A percentile compares a stretch with the other conserved stretches of the same genome.
These are phyloP conservation scores for Armadillidium nasatum DNA, from an alignment of 1,140 invertebrate genomes.

Conservation along the genomic window DNA sequence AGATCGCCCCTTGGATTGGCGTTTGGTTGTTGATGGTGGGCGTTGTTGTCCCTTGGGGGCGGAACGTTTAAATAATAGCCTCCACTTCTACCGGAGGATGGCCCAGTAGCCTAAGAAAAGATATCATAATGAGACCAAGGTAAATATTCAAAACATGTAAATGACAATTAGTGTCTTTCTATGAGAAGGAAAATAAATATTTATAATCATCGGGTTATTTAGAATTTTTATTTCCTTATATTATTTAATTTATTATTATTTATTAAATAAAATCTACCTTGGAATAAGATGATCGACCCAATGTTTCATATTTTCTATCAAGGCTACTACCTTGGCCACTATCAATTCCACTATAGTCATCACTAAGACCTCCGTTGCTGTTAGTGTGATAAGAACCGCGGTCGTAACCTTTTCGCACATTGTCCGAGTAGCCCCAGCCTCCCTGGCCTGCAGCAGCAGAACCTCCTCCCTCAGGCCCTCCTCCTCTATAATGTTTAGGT, in stretches of 20 bases:
- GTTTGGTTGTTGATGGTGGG: slow-evolving; percentile 47
- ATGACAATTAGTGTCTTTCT: too few species aligned
- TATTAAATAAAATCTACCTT: slow-evolving; percentile 26
- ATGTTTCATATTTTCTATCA: slow-evolving; percentile 50
- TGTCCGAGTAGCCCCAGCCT: slow-evolving; percentile 16
- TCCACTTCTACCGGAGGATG: slow-evolving; percentile 28
- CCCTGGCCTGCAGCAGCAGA: slow-evolving; percentile 18
- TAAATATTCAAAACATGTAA: too few species aligned
- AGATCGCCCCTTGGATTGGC: slow-evolving; percentile 57
- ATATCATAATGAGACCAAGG: too few species aligned
- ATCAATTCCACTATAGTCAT: slow-evolving; percentile 50
- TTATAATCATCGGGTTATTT: too few species aligned
- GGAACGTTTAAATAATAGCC: slow-evolving; percentile 62
- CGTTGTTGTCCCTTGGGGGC: slow-evolving; percentile 51
- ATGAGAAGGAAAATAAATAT: too few species aligned
- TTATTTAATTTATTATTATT: too few species aligned
- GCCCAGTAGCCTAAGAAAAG: too few species aligned
- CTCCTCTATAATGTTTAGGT: slow-evolving; percentile 70
- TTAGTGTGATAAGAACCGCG: slow-evolving; percentile 44
- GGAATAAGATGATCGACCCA: slow-evolving; percentile 38
- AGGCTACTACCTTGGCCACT: slow-evolving; percentile 54
- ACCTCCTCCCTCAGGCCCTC: slow-evolving; percentile 29
- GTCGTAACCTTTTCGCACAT: slow-evolving; percentile 34
- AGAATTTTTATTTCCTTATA: too few species aligned
- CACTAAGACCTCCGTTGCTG: slow-evolving; percentile 43